These are phyloP conservation scores for Wiebesia pumilae DNA, from an alignment of 1,140 invertebrate genomes.

Conservation along the genomic window DNA sequence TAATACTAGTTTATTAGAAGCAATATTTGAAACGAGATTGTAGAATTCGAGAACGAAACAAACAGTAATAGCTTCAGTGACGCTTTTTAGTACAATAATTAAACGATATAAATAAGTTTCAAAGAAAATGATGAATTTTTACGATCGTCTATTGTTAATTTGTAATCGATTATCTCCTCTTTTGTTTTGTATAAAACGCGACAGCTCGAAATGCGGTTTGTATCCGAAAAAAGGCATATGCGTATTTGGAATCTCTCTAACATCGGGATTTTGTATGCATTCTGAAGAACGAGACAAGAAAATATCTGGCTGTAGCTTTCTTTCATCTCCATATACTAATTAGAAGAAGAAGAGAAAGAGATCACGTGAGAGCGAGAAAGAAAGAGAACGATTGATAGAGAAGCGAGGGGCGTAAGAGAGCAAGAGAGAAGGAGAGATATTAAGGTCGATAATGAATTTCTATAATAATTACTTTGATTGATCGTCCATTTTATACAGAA, in stretches of 20 bases:
- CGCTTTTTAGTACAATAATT: too few relatives aligned
- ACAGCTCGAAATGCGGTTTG: conserved; percentile 48
- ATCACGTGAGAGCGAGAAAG: not conserved
- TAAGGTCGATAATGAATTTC: conserved; percentile 55
- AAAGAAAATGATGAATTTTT: too few relatives aligned
- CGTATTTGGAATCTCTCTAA: conserved; percentile 19
- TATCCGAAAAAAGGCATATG: not conserved
- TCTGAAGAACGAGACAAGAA: conserved; percentile 51
- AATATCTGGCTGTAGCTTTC: conserved; percentile 49
- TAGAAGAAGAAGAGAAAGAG: conserved; percentile 34
- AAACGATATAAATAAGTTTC: too few relatives aligned
- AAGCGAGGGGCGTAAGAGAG: not conserved
- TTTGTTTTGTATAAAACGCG: not conserved
- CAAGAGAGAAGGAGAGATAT: conserved; percentile 50
- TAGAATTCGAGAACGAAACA: too few relatives aligned
- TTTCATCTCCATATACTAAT: conserved; percentile 57
- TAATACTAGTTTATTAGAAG: too few relatives aligned
- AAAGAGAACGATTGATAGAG: not conserved
- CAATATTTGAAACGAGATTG: too few relatives aligned
- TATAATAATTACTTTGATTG: conserved; percentile 51
- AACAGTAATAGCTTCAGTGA: too few relatives aligned
- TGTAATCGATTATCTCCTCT: conserved; percentile 5
- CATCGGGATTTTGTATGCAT: conserved; percentile 36
- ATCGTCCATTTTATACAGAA: conserved; percentile 19
- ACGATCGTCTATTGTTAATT: too few relatives aligned